phyloP scores from a whole-genome alignment of 2,113 vertebrate genomes.

The Apteryx owenii region DNA sequence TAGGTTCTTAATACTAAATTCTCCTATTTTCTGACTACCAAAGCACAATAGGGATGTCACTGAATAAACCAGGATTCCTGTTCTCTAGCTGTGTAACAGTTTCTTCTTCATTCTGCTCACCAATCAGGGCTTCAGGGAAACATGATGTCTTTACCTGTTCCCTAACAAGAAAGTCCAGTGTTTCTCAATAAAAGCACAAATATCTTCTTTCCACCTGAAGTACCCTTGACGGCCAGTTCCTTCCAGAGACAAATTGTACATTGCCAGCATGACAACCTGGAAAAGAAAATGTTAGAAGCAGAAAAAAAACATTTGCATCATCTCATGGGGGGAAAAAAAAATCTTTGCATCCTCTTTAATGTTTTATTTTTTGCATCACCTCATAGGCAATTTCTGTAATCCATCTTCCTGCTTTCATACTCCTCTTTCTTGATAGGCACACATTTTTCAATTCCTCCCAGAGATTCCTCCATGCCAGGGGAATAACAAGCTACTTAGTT shows the following conservation, averaged over 20 bases:
- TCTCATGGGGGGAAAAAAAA: neutral
- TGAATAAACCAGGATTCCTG: neutral
- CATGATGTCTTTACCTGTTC: constrained; percentile 79
- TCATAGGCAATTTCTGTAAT: constrained; percentile 8
- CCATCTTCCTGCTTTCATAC: neutral
- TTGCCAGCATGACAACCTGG: constrained; percentile 98
- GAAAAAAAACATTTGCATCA: neutral
- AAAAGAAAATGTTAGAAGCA: constrained; percentile 15
- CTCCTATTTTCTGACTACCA: neutral
- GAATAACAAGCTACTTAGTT: constrained; percentile 3
- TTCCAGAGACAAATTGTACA: constrained; percentile 98
- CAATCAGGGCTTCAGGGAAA: neutral
- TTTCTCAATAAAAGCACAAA: constrained; percentile 98
- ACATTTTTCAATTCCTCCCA: neutral
- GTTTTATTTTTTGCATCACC: constrained; percentile 20
- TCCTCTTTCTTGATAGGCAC: constrained; percentile 3
- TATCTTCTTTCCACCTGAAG: constrained; percentile 99
- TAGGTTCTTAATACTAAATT: neutral
- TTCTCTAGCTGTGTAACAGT: neutral
- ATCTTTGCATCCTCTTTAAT: neutral
- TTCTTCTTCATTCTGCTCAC: neutral
- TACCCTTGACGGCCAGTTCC: constrained; percentile 96
- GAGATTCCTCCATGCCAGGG: neutral
- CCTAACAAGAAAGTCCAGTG: constrained; percentile 97
- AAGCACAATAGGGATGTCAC: neutral